phyloP scores from a whole-genome alignment of 2,797 vertebrate genomes.

The Galagoides demidoff region DNA sequence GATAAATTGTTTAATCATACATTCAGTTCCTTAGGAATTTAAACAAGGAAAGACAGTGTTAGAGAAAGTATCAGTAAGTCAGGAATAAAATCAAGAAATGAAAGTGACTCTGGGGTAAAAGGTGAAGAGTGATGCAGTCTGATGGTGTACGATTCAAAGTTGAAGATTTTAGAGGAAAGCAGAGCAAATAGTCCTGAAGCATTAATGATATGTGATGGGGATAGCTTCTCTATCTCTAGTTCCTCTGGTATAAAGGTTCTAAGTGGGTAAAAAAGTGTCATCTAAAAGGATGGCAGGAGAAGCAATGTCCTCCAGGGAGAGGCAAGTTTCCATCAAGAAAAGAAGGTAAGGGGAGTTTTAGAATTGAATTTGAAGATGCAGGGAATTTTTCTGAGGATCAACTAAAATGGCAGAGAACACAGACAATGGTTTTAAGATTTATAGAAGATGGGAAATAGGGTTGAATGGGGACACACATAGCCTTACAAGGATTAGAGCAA shows the following conservation, averaged over 20 bases:
- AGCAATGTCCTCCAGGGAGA: neutral
- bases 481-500: neutral
- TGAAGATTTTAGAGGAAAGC: neutral
- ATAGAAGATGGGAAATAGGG: neutral
- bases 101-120: neutral
- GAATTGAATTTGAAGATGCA: neutral
- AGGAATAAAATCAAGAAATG: neutral
- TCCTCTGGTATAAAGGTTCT: neutral
- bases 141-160: neutral
- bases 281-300: neutral
- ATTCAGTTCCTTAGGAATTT: neutral
- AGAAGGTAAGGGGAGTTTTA: neutral
- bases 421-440: neutral
- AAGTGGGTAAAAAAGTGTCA: neutral
- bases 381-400: neutral
- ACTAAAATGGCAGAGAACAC: neutral
- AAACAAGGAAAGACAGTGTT: neutral
- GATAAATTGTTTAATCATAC: neutral
- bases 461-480: neutral
- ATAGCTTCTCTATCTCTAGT: neutral
- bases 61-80: neutral
- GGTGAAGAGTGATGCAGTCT: neutral
- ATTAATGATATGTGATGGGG: neutral
- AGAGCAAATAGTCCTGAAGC: neutral
- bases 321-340: neutral